Evolutionary conservation across 2,797 vertebrate genomes (phyloP), one percentile per base, ranked within the genome.

Genomic region (Amphiprion clarkii): DNA sequence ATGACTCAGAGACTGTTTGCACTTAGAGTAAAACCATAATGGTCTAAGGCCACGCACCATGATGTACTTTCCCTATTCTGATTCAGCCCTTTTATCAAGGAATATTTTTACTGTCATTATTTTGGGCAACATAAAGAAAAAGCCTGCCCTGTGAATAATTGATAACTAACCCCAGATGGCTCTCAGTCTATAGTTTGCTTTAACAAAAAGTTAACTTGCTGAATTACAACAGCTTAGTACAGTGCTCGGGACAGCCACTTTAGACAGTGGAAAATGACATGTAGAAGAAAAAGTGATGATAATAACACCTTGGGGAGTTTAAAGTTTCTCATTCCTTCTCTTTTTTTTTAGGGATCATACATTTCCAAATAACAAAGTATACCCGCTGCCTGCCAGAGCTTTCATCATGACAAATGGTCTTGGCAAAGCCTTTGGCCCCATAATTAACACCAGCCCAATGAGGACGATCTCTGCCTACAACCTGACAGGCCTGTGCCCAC

Each of bases 71-170:
- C 56, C 42, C 21, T 61, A 23, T 70, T 85, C 59, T 62, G 83
- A 85, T 84, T 88, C 84, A 79, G 52, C 23, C 64, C 74, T 88
- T 90, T 88, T 81, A 78, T 86, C 67, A 10, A 48, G 65, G 70
- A 84, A 82, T 82, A 69, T 78, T 89, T 79, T 79, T 40, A 59
- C 71, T 60, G 57, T 68, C 77, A 88, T 90, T 87, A 90, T 89
- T 92, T 93, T 81, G 6, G 76, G 73, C 8, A 79, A 68, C 65
- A 57, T 86, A 79, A 83, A 87, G 71, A 89, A 86, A 86, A 84
- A 83, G 68, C 66, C 51, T 73, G 19, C 27, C 13, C 31, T 55
- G 36, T 92, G 12, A 91, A 93, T 92, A 89, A 90, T 91, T 90
- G 25, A 91, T 82, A 61, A 39, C 51, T 19, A 67, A 49, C 72